Percentiles rank a stretch among this genome's conserved stretches.
Conservation (phyloP, 2,797 vertebrate species). For the Sus cebifrons region DNA sequence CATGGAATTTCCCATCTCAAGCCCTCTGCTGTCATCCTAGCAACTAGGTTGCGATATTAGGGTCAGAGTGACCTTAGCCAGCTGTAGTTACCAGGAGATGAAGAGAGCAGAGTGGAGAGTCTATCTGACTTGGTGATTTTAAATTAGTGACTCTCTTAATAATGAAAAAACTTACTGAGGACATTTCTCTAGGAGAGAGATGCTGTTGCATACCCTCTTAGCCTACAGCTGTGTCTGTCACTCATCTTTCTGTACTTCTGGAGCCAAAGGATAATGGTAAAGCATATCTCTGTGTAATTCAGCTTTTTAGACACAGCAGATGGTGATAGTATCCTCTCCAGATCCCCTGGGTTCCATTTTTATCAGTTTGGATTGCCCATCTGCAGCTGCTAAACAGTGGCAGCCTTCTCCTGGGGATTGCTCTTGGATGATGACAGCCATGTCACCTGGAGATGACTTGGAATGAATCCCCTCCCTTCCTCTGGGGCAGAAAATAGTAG, state of each 20-base stretch:
- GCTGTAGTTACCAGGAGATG: not conserved
- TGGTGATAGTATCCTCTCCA: not conserved
- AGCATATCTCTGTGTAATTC: not conserved
- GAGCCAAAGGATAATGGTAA: not conserved
- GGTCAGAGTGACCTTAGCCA: constrained; percentile 65
- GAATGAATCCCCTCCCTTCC: not conserved
- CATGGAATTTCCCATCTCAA: constrained; percentile 77
- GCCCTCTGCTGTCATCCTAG: constrained; percentile 61
- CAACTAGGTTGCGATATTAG: constrained; percentile 71
- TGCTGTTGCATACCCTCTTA: not conserved
- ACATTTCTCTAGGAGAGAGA: not conserved
- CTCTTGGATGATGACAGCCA: not conserved
- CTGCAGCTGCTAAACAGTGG: not conserved
- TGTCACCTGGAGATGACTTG: not conserved
- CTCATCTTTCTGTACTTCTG: not conserved
- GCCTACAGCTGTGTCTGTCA: too few relatives aligned
- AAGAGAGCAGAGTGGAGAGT: constrained; percentile 17
- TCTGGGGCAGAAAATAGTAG: not conserved
- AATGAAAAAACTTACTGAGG: not conserved
- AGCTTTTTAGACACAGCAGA: not conserved
- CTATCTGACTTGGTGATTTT: not conserved
- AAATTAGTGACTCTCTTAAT: not conserved
- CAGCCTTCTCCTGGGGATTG: not conserved
- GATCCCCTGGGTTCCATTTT: not conserved
- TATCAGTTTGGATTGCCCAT: not conserved